Base-by-base conservation (phyloP, 2,113 vertebrate species). In the Mugil cephalus region DNA sequence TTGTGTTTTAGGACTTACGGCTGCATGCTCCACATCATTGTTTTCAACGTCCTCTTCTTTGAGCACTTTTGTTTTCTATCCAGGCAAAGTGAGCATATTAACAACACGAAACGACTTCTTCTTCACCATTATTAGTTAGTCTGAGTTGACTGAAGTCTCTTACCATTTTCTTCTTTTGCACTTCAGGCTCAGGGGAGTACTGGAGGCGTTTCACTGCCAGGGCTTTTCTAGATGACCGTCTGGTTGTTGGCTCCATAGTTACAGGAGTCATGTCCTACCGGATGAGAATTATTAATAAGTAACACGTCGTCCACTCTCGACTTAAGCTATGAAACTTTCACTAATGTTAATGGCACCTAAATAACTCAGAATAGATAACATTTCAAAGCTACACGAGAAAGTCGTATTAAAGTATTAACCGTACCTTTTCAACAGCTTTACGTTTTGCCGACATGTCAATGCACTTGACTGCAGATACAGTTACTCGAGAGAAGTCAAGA, bases 201-300 rank as follows among this genome's bases (percentile, higher is more conserved):
- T 21, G 45, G 13, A 84, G 69, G 34, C 87, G 79, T 60, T 89
- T 88, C 0, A 81, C 66, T 39, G 1, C 7, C 48, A 70, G 8
- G 2, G 2, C 9, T 1, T 8, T 60, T 6, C 82, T 71, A 39
- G 82, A 48, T 0, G 85, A 77, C 2, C 79, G 65, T 35, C 68
- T 69, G 5, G 40, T 24, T 0, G 40, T 0, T n/a, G 4, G 40
- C 14, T 60, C 19, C 0, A 34, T 4, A 6, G 42, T 24, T 18
- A 39, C 54, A 0, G 73, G 79, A 4, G 59, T 87, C 36, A 52
- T 8, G 4, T 81, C 68, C 86, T 89, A 24, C 7, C 40, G 74
- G 30, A 21, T 73, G 15, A 10, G 10, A 38, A 45, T 13, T 2
- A 35, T 18, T 46, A 64, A 60, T 1, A 30, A 15, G 12, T 17